Evolutionary conservation across 2,797 vertebrate species (phyloP).

Genomic region (Coccyzus lansbergi): DNA sequence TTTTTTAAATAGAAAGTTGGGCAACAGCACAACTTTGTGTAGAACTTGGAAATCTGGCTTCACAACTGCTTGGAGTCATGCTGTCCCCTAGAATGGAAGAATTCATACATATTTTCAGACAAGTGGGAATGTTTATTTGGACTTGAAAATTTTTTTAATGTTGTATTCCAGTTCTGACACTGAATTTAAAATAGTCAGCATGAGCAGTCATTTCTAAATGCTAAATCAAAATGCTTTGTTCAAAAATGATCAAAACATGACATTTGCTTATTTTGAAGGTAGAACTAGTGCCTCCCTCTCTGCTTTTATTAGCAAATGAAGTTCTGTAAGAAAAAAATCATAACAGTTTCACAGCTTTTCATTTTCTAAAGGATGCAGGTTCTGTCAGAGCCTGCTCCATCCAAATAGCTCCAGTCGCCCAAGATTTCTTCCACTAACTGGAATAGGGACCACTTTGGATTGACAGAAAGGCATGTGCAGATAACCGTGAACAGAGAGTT

Average conservation of each 20-base stretch:
- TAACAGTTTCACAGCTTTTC: not conserved
- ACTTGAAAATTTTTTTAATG: not conserved
- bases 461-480: not conserved
- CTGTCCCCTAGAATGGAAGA: not conserved
- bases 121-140: constrained; percentile 43
- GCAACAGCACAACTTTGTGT: not conserved
- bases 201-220: constrained; percentile 65
- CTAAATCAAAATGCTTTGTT: constrained; percentile 67
- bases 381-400: not conserved
- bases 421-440: not conserved
- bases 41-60: not conserved
- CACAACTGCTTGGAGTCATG: not conserved
- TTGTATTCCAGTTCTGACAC: constrained; percentile 54
- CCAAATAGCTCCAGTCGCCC: not conserved
- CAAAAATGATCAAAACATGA: constrained; percentile 65
- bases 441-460: not conserved
- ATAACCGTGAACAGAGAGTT: not conserved
- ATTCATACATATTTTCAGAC: not conserved
- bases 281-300: constrained; percentile 38
- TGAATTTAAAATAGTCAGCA: constrained; percentile 57
- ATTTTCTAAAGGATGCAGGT: not conserved
- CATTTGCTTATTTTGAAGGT: constrained; percentile 57
- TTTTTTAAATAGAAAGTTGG: not conserved
- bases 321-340: constrained; percentile 31
- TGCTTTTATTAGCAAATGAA: constrained; percentile 62